Evolutionary conservation across 1,140 invertebrate species (phyloP).

Genomic region (Cotesia glomerata): DNA sequence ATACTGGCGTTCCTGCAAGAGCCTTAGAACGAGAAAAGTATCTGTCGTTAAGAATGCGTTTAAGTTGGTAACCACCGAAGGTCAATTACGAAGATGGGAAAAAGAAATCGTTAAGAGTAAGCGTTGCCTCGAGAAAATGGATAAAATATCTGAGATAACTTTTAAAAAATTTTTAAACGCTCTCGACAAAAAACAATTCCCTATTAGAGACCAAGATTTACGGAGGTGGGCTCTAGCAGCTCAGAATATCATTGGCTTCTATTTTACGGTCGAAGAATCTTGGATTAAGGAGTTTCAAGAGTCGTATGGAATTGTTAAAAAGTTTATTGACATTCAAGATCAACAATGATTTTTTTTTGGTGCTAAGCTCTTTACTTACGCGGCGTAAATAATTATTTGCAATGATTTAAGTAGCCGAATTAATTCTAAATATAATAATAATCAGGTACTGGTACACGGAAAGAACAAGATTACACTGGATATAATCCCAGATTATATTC

Average conservation of each 20-base stretch:
- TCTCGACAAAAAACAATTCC: background rate
- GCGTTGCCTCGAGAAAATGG: background rate
- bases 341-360: constrained; percentile 23
- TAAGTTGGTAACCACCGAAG: background rate
- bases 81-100: background rate
- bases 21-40: background rate
- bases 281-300: background rate
- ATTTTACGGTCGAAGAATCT: background rate
- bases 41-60: background rate
- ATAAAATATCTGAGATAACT: background rate
- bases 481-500: no score
- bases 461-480: no score
- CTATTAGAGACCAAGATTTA: background rate
- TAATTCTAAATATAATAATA: no score
- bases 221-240: background rate
- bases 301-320: background rate
- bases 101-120: background rate
- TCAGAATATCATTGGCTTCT: background rate
- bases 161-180: background rate
- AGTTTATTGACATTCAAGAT: constrained; percentile 32
- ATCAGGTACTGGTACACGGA: no score
- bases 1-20: background rate
- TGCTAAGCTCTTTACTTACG: no score
- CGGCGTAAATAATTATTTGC: no score
- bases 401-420: no score